Evolutionary conservation across 2,797 vertebrate genomes (phyloP), one percentile per base, ranked within the genome.

Genomic region (Chelidonichthys spinosus): DNA sequence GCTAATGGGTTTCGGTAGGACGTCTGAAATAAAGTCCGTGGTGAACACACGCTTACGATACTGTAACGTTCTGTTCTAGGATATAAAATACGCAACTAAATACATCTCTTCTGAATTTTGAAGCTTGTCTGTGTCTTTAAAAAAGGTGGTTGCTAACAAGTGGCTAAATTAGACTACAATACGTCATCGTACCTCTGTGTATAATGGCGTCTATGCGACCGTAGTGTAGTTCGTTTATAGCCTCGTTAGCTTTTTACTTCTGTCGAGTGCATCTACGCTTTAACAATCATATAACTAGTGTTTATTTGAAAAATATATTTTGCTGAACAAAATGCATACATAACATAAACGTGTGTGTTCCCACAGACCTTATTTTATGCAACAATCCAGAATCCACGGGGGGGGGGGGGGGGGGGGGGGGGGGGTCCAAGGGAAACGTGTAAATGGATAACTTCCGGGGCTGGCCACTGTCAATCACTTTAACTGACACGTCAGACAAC

Each of bases 401-500:
- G 25, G 25, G 25, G 2, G 25, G 25, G 25, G 25, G 25, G 25
- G 1, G 25, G 18, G 25, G 25, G 25, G 25, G 2, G 25, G 25
- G 25, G 25, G 25, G 25, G 1, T 25, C 25, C 13, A 33, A 33
- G 11, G 52, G 25, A 33, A 32, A 5, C 50, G 7, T 25, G 32
- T 15, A 10, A 32, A 13, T 33, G 0, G 5, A 6, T 54, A 54
- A 33, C 52, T 54, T 54, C 52, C 52, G 52, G 52, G 33, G 6
- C 7, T 14, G 25, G 25, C 52, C 6, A 33, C 11, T 54, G 13
- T 33, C 39, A 42, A 15, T 46, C 17, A 3, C 1, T 0, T 7
- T 75, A 11, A 92, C 3, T 75, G 89, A 83, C 82, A 14, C 1
- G 18, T 46, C 15, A 2, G 2, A 0, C 2, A 83, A 55, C 92